A percentile compares a stretch with the other conserved stretches of the same genome.
These are phyloP conservation scores for Lophura nycthemera DNA, from an alignment of 2,113 vertebrate genomes.

Conservation along the genomic window DNA sequence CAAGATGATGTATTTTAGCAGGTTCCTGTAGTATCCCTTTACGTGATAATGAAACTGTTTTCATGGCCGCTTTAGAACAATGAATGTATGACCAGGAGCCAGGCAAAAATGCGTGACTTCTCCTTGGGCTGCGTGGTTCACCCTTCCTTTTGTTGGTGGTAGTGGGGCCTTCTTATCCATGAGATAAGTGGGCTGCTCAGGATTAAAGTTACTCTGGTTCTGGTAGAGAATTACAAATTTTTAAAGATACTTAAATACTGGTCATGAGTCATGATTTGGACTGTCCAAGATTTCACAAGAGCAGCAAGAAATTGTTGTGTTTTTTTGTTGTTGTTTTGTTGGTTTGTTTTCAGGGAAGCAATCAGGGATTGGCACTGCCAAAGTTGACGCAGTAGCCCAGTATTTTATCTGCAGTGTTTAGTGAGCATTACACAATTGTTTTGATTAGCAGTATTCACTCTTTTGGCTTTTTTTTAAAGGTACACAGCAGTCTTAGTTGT, in stretches of 20 bases:
- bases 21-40: neutral
- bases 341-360: neutral
- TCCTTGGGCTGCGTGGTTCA: neutral
- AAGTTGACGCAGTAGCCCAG: neutral
- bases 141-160: neutral
- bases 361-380: neutral
- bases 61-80: neutral
- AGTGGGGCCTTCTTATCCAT: neutral
- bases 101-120: neutral
- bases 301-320: neutral
- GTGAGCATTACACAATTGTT: neutral
- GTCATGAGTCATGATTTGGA: slow-evolving; percentile 6
- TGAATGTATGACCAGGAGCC: neutral
- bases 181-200: neutral
- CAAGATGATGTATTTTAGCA: neutral
- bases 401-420: neutral
- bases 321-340: neutral
- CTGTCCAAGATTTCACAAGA: neutral
- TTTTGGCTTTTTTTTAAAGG: neutral
- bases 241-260: neutral
- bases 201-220: neutral
- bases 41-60: neutral
- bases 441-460: neutral
- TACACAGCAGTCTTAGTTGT: neutral
- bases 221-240: neutral